A percentile compares a stretch with the other conserved stretches of the same genome.
These are phyloP conservation scores for Endotricha flammealis DNA, from an alignment of 2,888 invertebrate species.

Conservation along the genomic window DNA sequence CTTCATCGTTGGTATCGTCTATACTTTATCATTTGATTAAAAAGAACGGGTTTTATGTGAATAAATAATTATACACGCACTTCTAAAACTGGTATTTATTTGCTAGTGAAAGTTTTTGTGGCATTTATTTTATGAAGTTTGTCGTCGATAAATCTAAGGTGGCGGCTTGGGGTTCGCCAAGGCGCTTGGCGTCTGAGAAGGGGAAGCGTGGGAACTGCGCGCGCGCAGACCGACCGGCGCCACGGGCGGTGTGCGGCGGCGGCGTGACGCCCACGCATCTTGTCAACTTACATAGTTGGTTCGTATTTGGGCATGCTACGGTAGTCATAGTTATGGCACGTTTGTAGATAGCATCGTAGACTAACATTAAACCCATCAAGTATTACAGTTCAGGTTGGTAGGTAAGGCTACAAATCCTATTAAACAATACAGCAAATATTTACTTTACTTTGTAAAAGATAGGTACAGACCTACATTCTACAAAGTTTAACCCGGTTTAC, in stretches of 20 bases:
- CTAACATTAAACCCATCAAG: too few relatives aligned
- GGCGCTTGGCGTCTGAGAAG: slow-evolving; percentile 21
- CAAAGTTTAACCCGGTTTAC: too few relatives aligned
- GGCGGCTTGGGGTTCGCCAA: slow-evolving; percentile 19
- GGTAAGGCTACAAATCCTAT: too few relatives aligned
- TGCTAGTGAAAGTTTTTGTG: slow-evolving; percentile 60
- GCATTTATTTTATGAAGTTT: slow-evolving; percentile 55
- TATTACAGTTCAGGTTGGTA: too few relatives aligned
- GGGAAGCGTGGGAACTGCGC: slow-evolving; percentile 49
- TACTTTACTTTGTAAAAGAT: too few relatives aligned
- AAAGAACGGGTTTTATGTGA: slow-evolving; percentile 29
- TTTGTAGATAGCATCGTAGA: too few relatives aligned
- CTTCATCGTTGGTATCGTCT: slow-evolving; percentile 11
- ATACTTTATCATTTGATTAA: slow-evolving; percentile 5
- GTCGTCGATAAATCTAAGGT: slow-evolving; percentile 41
- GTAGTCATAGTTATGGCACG: too few relatives aligned
- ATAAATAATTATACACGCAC: slow-evolving; percentile 37
- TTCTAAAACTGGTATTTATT: slow-evolving; percentile 43
- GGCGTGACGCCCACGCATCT: slow-evolving; percentile 34
- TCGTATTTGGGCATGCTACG: too few relatives aligned
- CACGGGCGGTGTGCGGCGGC: slow-evolving; percentile 42
- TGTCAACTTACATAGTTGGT: too few relatives aligned
- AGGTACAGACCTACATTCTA: too few relatives aligned
- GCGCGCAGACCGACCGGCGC: slow-evolving; percentile 67
- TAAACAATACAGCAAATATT: too few relatives aligned